A percentile compares a stretch with the other conserved stretches of the same genome.
Conservation (phyloP, 2,113 vertebrate genomes). For the Panthera tigris region DNA sequence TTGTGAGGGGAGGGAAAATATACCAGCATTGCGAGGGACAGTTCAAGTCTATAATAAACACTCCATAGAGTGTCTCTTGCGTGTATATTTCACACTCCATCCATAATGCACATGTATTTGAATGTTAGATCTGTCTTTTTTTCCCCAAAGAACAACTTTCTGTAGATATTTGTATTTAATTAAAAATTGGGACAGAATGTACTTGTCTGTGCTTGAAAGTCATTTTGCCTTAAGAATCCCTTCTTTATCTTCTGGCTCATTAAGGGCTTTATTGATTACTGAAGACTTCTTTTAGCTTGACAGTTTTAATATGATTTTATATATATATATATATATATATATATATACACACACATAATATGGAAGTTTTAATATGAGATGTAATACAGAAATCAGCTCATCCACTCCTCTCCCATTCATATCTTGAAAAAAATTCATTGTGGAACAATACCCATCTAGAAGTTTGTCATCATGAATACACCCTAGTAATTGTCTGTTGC, state of each 20-base stretch:
- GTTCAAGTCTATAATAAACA: not conserved
- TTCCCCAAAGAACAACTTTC: not conserved
- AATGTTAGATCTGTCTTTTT: not conserved
- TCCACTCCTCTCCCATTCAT: not conserved
- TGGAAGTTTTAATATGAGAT: not conserved
- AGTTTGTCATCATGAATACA: not conserved
- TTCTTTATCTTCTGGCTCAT: not conserved
- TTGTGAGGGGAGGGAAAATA: not conserved
- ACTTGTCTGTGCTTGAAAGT: not conserved
- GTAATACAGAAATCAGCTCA: not conserved
- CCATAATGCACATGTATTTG: not conserved
- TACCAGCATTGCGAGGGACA: not conserved
- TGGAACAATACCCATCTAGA: not conserved
- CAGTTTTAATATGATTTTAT: not conserved
- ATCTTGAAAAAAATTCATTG: not conserved
- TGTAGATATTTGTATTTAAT: not conserved
- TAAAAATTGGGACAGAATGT: not conserved
- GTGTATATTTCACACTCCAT: not conserved
- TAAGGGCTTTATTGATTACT: not conserved
- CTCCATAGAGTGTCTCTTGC: not conserved
- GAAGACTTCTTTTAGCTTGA: not conserved
- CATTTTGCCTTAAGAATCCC: not conserved
- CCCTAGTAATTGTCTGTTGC: not conserved
- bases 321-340: too few relatives aligned
- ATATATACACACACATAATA: not conserved